Evolutionary conservation across 1,140 invertebrate genomes (phyloP), one percentile per base, ranked within the genome.

Genomic region (Heliconius nattereri): DNA sequence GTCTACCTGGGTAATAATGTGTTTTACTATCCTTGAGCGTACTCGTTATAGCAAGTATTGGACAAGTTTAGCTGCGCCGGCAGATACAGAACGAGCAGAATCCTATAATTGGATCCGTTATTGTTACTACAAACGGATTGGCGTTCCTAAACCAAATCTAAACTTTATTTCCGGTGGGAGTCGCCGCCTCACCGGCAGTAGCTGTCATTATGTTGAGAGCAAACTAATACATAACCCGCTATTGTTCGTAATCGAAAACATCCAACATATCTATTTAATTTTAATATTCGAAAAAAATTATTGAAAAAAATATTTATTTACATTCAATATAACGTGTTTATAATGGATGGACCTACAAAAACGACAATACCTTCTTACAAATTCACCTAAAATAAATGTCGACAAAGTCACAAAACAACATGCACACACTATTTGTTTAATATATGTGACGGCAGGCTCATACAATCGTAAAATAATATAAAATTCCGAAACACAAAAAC

Each of bases 71-170:
- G 71, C 71, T 78, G 49, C 73, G 49, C 66, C 73, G 40, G 80
- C 71, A 78, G 73, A 78, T 76, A 81, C 57, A 75, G 45, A n/a
- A 49, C 76, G 57, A 71, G 54, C 76, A 78, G 57, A 60, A 76
- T 78, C 80, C 60, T 84, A 88, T 91, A 92, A 93, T 91, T 91
- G 86, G 90, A 87, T 91, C 88, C 86, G 86, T 87, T 89, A 91
- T 84, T 87, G 86, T 87, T 88, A 86, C 86, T 85, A 86, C 87
- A 90, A 89, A 83, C 87, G 86, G 88, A 91, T 91, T 91, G 90
- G 89, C 91, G 86, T 88, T 87, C 89, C 89, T 91, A 85, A 93
- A 91, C 90, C 90, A 88, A 90, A 92, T 93, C 90, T 66, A 93
- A 93, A 93, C 85, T 92, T 92, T 91, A 87, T 87, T 87, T 92